Evolutionary conservation across 2,888 invertebrate genomes (phyloP), one percentile per base, ranked within the genome.

Genomic region (Pharmacophagus antenor): DNA sequence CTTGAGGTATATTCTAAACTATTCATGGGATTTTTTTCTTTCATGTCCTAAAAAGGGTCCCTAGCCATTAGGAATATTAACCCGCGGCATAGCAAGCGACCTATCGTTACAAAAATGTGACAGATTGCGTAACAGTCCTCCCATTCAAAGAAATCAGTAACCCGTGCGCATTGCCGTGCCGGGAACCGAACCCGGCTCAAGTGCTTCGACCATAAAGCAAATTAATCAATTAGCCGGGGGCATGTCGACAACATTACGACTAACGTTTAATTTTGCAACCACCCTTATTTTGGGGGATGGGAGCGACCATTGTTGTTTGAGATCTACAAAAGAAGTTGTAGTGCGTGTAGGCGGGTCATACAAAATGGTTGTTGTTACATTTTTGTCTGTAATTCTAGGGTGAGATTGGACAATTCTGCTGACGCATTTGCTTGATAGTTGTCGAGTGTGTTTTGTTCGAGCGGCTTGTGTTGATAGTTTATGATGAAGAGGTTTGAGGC

Each of bases 211-310:
- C 88, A 88, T 90, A 90, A 90, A 90, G 87, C 88, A 89, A 90
- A 90, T 89, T 90, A 90, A 89, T 90, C 89, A 90, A 90, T 90
- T 90, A 90, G 85, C 80, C 69, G 81, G 82, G 87, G 89, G 89
- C 88, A 87, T 88, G 89, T 89, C 89, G 87, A 85, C 86, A 85
- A 79, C 85, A 85, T 88, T 88, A 86, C 84, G 78, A 84, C 81
- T 81, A 84, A 86, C 88, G 83, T 88, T 90, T 88, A 88, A 88
- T 88, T 88, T 83, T 76, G 80, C 77, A 80, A 82, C 78, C 74
- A 76, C 82, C 80, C 80, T 71, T 69, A 67, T 65, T 37, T 73
- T 76, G 66, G 72, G 70, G 69, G 66, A 60, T 54, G 21, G 61
- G 22, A 48, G 42, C 49, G 58, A 65, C 80, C 71, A 65, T 64